Base-by-base conservation (phyloP, 2,113 vertebrate species). In the Chionomys nivalis region DNA sequence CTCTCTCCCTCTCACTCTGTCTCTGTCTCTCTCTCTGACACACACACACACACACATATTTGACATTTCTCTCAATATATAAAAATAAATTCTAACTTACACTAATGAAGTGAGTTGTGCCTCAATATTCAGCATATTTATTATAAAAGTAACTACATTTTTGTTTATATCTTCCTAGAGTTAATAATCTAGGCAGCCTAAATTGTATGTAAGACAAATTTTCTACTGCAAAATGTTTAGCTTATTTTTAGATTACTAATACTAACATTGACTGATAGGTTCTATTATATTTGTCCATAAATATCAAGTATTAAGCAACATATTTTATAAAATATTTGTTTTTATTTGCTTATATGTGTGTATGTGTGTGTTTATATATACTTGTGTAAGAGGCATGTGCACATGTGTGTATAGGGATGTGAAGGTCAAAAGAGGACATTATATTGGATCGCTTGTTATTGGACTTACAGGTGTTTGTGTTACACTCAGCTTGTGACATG, bases 81-180 rank as follows among this genome's bases (percentile, higher is more conserved):
- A 87, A 87, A 86, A 90, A 55, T 65, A 4, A 94, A 61, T 78
- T 49, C 3, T 76, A 88, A 90, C 44, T 94, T 87, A 65, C 28
- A 73, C 0, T 49, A 95, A 82, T 72, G 9, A 86, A 94, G 39
- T 66, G 6, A 93, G 47, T 73, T 93, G 23, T 61, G 42, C 0
- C 52, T 85, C 70, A 65, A 91, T 90, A 49, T 78, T 11, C 6
- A 73, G 10, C 42, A 44, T 47, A 26, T 58, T 31, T 39, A 4
- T 61, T 85, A 39, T 72, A 73, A 87, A 92, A 91, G 70, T 28
- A 92, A 52, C 42, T 39, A 86, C 26, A 19, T 0, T 44, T 78
- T 88, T 55, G 47, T 79, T 85, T 24, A 0, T 3, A n/a, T 23
- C 9, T 76, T 89, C 3, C n/a, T 92, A 61, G 26, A 31, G 65